phyloP scores from a whole-genome alignment of 2,113 vertebrate genomes.

The Carassius carassius region DNA sequence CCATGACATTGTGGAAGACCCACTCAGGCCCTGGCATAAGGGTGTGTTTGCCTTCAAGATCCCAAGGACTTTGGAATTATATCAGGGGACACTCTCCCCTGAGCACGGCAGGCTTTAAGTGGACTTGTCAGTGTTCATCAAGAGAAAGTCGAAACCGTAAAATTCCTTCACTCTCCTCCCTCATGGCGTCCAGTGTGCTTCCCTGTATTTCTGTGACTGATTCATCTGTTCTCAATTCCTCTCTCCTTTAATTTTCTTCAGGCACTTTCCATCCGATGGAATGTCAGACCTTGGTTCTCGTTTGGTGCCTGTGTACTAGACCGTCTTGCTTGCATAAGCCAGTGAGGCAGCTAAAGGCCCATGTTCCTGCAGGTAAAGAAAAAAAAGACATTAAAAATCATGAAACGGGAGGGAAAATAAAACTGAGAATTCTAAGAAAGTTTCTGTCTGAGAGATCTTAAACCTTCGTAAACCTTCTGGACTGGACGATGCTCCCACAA shows the following conservation, averaged over 20 bases:
- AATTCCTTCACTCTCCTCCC: slow-evolving; percentile 64
- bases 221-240: slow-evolving; percentile 54
- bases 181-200: slow-evolving; percentile 68
- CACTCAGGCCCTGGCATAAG: slow-evolving; percentile 62
- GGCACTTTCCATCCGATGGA: slow-evolving; percentile 43
- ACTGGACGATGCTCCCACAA: background rate
- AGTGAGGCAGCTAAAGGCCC: slow-evolving; percentile 54
- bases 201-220: slow-evolving; percentile 53
- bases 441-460: background rate
- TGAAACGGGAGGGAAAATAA: slow-evolving; percentile 14
- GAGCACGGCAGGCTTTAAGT: slow-evolving; percentile 51
- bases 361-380: slow-evolving; percentile 58
- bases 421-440: background rate
- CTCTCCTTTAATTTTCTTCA: slow-evolving; percentile 30
- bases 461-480: background rate
- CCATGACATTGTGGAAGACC: slow-evolving; percentile 61
- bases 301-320: slow-evolving; percentile 43
- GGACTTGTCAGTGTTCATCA: slow-evolving; percentile 57
- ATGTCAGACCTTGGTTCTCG: slow-evolving; percentile 39
- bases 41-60: slow-evolving; percentile 61
- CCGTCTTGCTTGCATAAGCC: slow-evolving; percentile 48
- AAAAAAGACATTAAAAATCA: slow-evolving; percentile 39
- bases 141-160: slow-evolving; percentile 59
- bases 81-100: slow-evolving; percentile 57
- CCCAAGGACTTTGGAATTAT: slow-evolving; percentile 64